These are phyloP conservation scores for Crotalus horridus DNA, from an alignment of 2,113 vertebrate genomes.

Conservation along the genomic window DNA sequence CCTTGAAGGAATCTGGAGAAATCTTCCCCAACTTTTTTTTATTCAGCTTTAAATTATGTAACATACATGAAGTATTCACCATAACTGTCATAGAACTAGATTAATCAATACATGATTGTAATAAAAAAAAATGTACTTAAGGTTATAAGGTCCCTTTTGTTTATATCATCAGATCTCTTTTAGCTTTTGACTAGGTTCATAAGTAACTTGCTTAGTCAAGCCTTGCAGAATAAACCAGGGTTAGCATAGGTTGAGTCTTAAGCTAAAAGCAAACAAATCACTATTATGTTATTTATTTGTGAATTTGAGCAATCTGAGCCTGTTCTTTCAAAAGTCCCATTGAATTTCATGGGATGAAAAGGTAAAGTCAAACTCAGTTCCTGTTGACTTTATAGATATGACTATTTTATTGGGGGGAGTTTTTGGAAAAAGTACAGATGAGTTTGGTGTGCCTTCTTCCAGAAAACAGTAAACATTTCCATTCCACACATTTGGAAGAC, in stretches of 20 bases:
- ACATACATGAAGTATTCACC: background rate
- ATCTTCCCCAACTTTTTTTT: background rate
- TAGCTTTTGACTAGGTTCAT: background rate
- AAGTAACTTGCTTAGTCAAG: background rate
- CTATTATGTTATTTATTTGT: background rate
- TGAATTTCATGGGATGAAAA: background rate
- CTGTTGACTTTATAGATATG: background rate
- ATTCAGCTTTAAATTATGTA: background rate
- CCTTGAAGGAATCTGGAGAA: background rate
- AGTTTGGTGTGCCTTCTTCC: background rate
- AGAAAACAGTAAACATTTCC: background rate
- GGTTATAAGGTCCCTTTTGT: background rate
- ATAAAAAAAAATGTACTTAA: background rate
- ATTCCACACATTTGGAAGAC: background rate
- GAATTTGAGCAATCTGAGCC: background rate
- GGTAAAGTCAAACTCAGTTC: background rate
- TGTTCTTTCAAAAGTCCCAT: background rate
- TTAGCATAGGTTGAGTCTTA: background rate
- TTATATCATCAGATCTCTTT: background rate
- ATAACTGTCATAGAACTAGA: background rate
- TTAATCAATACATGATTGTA: background rate
- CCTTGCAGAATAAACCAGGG: background rate
- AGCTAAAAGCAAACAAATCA: background rate
- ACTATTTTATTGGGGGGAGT: background rate
- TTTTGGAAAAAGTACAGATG: background rate